Evolutionary conservation across 2,888 invertebrate species (phyloP).

Genomic region (Leptinotarsa peninsularis): DNA sequence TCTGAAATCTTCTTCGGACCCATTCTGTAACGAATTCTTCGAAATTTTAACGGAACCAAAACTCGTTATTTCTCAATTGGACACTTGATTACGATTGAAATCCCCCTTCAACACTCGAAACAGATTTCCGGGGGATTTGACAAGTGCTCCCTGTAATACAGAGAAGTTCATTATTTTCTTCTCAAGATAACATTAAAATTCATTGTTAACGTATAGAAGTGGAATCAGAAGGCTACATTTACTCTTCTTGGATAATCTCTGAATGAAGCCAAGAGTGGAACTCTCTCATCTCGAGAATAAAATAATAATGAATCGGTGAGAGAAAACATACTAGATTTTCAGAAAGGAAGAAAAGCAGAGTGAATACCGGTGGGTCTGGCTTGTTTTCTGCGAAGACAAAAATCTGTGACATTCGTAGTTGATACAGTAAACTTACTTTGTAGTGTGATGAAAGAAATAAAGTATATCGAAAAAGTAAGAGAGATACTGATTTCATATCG

Average conservation of each 20-base stretch:
- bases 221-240: background rate
- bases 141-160: background rate
- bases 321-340: background rate
- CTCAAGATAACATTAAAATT: background rate
- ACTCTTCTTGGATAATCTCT: background rate
- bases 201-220: background rate
- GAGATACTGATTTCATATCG: too few relatives aligned
- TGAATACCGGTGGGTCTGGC: too few relatives aligned
- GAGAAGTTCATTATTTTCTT: constrained; percentile 12
- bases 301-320: background rate
- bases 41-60: background rate
- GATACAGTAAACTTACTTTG: too few relatives aligned
- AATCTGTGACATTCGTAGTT: too few relatives aligned
- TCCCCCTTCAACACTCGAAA: background rate
- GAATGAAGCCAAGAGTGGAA: background rate
- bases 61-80: background rate
- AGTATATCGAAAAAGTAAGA: too few relatives aligned
- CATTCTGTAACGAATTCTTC: background rate
- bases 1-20: too few relatives aligned
- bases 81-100: background rate
- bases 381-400: too few relatives aligned
- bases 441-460: too few relatives aligned
- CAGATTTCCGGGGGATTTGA: background rate
- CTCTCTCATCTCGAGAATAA: background rate
- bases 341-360: background rate